These are phyloP conservation scores for Leptonema lineaticorne DNA, from an alignment of 1,140 invertebrate species.

Conservation along the genomic window DNA sequence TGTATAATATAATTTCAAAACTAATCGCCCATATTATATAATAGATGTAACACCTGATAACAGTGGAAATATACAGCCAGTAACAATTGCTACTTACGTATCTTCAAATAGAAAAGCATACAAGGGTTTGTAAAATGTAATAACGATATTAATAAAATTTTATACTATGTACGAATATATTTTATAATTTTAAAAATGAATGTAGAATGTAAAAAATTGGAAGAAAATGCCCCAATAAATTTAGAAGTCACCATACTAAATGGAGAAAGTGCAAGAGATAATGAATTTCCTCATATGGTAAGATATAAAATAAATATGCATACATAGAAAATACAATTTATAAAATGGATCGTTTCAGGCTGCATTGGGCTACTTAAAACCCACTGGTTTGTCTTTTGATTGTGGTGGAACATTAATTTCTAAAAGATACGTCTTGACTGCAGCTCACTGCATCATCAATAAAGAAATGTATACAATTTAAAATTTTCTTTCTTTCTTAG, in stretches of 20 bases:
- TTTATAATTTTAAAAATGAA: neutral
- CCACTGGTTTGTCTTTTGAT: constrained; percentile 40
- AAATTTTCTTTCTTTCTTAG: too few relatives aligned
- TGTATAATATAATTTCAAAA: too few relatives aligned
- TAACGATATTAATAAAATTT: too few relatives aligned
- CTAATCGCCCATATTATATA: neutral
- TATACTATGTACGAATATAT: neutral
- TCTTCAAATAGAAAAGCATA: too few relatives aligned
- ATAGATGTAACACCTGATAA: neutral
- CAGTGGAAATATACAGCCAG: neutral
- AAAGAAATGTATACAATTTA: neutral
- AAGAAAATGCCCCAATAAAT: neutral
- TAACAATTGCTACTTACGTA: neutral
- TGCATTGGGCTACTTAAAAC: constrained; percentile 46
- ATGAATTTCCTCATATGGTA: constrained; percentile 31
- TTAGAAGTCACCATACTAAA: neutral
- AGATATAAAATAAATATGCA: neutral
- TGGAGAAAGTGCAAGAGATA: neutral
- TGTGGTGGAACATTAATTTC: constrained; percentile 48
- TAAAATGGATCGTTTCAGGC: constrained; percentile 37
- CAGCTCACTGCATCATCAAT: constrained; percentile 45
- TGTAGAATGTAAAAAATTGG: neutral
- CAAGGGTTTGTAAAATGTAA: too few relatives aligned
- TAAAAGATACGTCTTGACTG: constrained; percentile 46
- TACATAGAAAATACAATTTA: neutral